Evolutionary conservation across 2,888 invertebrate species (phyloP).

Genomic region (Synanthedon vespiformis): DNA sequence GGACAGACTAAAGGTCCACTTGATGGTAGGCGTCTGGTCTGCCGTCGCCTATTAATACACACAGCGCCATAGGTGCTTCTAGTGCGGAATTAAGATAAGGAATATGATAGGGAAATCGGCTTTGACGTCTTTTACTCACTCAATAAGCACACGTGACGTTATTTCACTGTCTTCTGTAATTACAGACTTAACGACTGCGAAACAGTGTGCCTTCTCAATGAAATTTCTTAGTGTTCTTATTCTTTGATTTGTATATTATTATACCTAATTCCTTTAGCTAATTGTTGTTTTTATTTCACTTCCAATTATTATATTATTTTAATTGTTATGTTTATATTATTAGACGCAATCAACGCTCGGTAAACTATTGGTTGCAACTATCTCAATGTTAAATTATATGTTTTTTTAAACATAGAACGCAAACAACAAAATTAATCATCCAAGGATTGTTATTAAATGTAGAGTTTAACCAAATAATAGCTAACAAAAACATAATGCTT

Average conservation of each 20-base stretch:
- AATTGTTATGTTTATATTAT: too few relatives aligned
- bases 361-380: too few relatives aligned
- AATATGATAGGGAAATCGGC: background rate
- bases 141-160: background rate
- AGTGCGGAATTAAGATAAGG: background rate
- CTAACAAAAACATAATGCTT: background rate
- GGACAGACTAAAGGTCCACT: background rate
- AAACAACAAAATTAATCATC: background rate
- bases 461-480: slow-evolving; percentile 1
- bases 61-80: background rate
- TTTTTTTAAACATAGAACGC: too few relatives aligned
- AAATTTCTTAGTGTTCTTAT: too few relatives aligned
- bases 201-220: too few relatives aligned
- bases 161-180: background rate
- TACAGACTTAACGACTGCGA: too few relatives aligned
- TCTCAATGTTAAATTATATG: too few relatives aligned
- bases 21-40: background rate
- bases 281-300: too few relatives aligned
- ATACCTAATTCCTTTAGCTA: too few relatives aligned
- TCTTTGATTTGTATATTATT: too few relatives aligned
- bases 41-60: background rate
- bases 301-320: too few relatives aligned
- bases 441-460: slow-evolving; percentile 1
- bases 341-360: too few relatives aligned
- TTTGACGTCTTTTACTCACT: background rate